phyloP scores from a whole-genome alignment of 2,113 vertebrate species.

The Aptenodytes patagonicus region DNA sequence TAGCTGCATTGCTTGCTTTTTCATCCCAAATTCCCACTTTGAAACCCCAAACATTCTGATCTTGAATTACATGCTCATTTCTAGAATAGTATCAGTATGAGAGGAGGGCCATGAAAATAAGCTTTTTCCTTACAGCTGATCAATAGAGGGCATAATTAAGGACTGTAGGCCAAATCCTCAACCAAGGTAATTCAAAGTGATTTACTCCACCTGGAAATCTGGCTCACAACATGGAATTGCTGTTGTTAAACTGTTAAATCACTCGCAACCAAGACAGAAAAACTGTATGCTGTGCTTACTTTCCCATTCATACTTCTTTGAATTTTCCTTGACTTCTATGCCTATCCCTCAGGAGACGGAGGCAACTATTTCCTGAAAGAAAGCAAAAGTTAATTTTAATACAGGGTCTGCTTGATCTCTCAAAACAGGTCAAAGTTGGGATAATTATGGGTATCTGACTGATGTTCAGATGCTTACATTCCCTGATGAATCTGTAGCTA shows the following conservation, averaged over 20 bases:
- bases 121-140: background rate
- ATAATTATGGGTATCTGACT: conserved; percentile 10
- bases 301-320: background rate
- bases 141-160: background rate
- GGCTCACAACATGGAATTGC: background rate
- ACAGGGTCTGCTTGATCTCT: background rate
- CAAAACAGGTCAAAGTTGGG: conserved; percentile 44
- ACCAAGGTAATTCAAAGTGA: background rate
- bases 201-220: conserved; percentile 13
- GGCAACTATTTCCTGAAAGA: background rate
- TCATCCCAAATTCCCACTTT: background rate
- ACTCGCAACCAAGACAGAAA: background rate
- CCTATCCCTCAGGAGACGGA: accelerated
- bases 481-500: conserved; percentile 33
- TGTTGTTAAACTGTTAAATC: background rate
- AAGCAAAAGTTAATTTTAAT: background rate
- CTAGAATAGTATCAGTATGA: background rate
- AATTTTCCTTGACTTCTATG: background rate
- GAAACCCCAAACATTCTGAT: background rate
- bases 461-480: conserved; percentile 36
- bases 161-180: background rate
- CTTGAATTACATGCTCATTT: background rate
- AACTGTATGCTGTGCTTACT: background rate
- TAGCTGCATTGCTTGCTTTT: background rate
- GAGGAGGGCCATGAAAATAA: background rate